Conservation (phyloP, 2,888 invertebrate species). For the Ophioninae sp. region DNA sequence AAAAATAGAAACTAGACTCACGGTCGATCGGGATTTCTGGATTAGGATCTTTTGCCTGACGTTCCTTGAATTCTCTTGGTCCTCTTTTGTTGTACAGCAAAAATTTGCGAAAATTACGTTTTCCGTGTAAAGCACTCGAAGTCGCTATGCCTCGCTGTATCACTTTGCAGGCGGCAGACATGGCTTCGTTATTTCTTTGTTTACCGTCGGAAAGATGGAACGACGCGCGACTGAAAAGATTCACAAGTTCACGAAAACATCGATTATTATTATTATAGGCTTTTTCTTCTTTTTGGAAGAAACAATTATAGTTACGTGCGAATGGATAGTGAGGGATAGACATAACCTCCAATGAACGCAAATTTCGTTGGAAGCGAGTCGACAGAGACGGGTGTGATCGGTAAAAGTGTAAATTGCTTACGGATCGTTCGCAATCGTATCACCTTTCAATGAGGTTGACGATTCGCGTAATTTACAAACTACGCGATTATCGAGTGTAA, state of each 20-base stretch:
- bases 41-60: constrained; percentile 82
- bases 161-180: constrained; percentile 73
- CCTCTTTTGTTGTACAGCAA: constrained; percentile 89
- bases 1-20: constrained; percentile 73
- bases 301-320: background rate
- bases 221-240: background rate
- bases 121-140: constrained; percentile 83
- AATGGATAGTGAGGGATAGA: background rate
- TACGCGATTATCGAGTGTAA: too few species aligned
- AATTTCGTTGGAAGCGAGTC: background rate
- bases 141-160: constrained; percentile 82
- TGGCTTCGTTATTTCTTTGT: constrained; percentile 29
- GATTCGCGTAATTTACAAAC: too few species aligned
- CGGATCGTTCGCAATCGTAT: too few species aligned
- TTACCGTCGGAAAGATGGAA: background rate
- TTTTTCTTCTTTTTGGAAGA: background rate
- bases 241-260: background rate
- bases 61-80: constrained; percentile 85
- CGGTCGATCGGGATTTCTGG: constrained; percentile 87
- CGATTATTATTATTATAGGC: background rate
- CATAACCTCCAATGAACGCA: background rate
- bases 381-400: too few species aligned
- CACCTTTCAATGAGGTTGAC: too few species aligned
- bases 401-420: too few species aligned
- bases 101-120: constrained; percentile 93